Evolutionary conservation across 2,888 invertebrate species (phyloP).

Genomic region (Entomobrya multifasciata): DNA sequence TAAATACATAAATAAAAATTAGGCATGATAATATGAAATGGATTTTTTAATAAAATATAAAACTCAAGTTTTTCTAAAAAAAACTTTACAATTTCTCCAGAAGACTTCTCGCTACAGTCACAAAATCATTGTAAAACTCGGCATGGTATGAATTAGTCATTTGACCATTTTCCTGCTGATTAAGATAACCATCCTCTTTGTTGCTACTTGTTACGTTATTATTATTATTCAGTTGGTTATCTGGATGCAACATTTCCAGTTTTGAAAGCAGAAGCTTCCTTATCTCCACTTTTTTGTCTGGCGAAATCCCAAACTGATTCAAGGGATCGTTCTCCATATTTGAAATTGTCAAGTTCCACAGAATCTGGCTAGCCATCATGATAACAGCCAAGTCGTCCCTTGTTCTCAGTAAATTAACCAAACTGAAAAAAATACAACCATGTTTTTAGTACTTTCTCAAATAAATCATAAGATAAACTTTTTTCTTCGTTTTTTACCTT

Average conservation of each 20-base stretch:
- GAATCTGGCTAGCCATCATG: slow-evolving; percentile 77
- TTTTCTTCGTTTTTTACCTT: slow-evolving; percentile 63
- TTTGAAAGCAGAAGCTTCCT: slow-evolving; percentile 54
- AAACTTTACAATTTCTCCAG: slow-evolving; percentile 52
- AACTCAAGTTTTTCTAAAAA: too few relatives aligned
- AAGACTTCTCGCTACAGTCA: slow-evolving; percentile 67
- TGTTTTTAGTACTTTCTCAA: too few relatives aligned
- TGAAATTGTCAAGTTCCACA: slow-evolving; percentile 77
- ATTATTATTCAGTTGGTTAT: too few relatives aligned
- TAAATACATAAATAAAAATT: background rate
- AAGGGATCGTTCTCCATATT: slow-evolving; percentile 56
- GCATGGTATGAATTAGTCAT: slow-evolving; percentile 24
- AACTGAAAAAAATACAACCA: slow-evolving; percentile 33
- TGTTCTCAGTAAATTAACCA: slow-evolving; percentile 71
- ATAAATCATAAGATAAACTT: too few relatives aligned
- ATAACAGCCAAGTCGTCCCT: slow-evolving; percentile 73
- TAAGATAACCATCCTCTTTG: background rate
- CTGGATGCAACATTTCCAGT: slow-evolving; percentile 38
- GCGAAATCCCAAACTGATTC: slow-evolving; percentile 44
- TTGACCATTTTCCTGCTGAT: too few relatives aligned
- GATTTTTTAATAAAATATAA: too few relatives aligned
- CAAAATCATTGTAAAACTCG: slow-evolving; percentile 62
- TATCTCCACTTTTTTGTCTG: slow-evolving; percentile 61
- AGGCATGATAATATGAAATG: slow-evolving; percentile 9
- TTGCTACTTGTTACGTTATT: too few relatives aligned